Conservation (phyloP, 2,888 invertebrate genomes). For the Hirtodrosophila duncani region DNA sequence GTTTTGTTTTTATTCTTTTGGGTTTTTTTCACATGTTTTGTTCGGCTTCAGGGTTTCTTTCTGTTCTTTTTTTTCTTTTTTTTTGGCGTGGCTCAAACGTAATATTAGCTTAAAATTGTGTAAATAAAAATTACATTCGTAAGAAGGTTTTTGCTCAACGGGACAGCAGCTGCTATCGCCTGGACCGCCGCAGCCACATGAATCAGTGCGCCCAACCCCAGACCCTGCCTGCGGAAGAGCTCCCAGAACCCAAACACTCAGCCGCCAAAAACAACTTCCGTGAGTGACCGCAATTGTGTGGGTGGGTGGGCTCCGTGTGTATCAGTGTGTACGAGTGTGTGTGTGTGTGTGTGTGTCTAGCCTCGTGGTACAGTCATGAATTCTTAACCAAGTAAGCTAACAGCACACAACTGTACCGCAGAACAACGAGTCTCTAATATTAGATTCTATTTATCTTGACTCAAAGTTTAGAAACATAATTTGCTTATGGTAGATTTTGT, state of each 20-base stretch:
- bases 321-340: no score
- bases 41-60: slow-evolving; percentile 7
- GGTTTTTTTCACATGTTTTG: slow-evolving; percentile 13
- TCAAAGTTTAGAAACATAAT: no score
- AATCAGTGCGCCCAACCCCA: slow-evolving; percentile 14
- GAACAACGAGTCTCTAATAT: no score
- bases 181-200: not conserved
- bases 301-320: no score
- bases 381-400: slow-evolving; percentile 28
- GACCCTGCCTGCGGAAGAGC: not conserved
- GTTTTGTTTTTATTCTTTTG: slow-evolving; percentile 26
- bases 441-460: no score
- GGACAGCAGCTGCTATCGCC: slow-evolving; percentile 40
- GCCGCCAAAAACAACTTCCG: slow-evolving; percentile 2
- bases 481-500: no score
- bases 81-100: slow-evolving; percentile 63
- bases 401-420: slow-evolving; percentile 41
- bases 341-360: slow-evolving; percentile 37
- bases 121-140: slow-evolving; percentile 72
- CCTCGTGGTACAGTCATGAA: slow-evolving; percentile 23
- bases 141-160: slow-evolving; percentile 51
- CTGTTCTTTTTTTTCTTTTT: slow-evolving; percentile 20
- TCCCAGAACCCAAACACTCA: not conserved
- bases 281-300: slow-evolving; percentile 57
- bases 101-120: slow-evolving; percentile 72